Conservation (phyloP, 2,113 vertebrate genomes). For the Pterocles gutturalis region DNA sequence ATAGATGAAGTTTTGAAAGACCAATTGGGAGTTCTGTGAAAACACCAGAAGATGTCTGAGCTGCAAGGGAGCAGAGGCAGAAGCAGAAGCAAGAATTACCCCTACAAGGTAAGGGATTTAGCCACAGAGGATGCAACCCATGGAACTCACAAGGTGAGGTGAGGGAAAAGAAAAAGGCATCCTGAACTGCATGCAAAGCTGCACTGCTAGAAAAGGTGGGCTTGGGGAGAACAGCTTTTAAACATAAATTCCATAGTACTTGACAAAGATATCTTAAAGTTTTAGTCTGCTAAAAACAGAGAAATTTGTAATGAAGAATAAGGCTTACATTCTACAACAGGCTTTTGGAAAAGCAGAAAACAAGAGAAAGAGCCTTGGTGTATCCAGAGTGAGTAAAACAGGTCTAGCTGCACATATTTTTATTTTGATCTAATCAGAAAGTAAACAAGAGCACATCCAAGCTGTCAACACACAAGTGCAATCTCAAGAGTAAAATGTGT, state of each 20-base stretch:
- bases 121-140: neutral
- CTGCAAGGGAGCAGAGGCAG: neutral
- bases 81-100: neutral
- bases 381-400: neutral
- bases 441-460: slow-evolving; percentile 44
- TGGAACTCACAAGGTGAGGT: neutral
- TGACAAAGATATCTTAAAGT: neutral
- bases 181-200: neutral
- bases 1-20: neutral
- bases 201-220: neutral
- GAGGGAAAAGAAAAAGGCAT: neutral
- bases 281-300: neutral
- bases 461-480: neutral
- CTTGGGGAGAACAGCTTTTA: neutral
- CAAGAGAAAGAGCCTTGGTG: neutral
- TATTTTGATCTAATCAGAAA: slow-evolving; percentile 54
- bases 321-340: neutral
- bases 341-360: neutral
- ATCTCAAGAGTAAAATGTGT: slow-evolving; percentile 1
- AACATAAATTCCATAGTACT: neutral
- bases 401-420: slow-evolving; percentile 20
- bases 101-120: neutral
- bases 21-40: accelerated
- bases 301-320: accelerated
- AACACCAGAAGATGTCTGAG: neutral